These are phyloP conservation scores for Hippocampus mohnikei DNA, from an alignment of 2,113 vertebrate species.

Conservation along the genomic window DNA sequence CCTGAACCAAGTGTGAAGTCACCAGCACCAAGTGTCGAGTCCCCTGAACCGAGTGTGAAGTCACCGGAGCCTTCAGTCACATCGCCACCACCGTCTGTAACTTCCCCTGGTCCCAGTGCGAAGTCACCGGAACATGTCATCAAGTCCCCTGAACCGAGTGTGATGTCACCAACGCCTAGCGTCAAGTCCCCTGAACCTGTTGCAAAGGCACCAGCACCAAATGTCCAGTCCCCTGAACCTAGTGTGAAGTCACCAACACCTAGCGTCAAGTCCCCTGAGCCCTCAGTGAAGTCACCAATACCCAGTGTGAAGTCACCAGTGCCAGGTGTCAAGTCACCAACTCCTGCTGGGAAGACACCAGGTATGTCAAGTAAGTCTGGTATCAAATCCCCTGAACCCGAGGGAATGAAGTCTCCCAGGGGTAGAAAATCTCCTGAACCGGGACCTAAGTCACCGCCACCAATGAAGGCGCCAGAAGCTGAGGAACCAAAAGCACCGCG, in stretches of 20 bases:
- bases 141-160: constrained; percentile 62
- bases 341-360: constrained; percentile 59
- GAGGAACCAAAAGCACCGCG: constrained; percentile 36
- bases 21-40: constrained; percentile 39
- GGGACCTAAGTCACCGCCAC: constrained; percentile 78
- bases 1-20: constrained; percentile 54
- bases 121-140: constrained; percentile 76
- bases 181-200: constrained; percentile 54
- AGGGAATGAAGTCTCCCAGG: constrained; percentile 75
- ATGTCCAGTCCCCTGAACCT: constrained; percentile 77
- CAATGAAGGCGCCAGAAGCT: constrained; percentile 68
- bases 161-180: constrained; percentile 52
- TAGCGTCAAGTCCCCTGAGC: constrained; percentile 55
- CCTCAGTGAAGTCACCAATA: constrained; percentile 52
- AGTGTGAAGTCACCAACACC: constrained; percentile 57
- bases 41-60: constrained; percentile 71
- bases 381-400: constrained; percentile 81
- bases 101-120: no score
- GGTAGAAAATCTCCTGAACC: constrained; percentile 77
- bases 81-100: constrained; percentile 49
- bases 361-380: constrained; percentile 40
- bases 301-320: constrained; percentile 79
- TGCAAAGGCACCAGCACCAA: constrained; percentile 54
- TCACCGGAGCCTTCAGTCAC: constrained; percentile 61
- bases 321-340: constrained; percentile 54